Conservation (phyloP, 2,797 vertebrate genomes). For the Oryzias dopingdopingensis region DNA sequence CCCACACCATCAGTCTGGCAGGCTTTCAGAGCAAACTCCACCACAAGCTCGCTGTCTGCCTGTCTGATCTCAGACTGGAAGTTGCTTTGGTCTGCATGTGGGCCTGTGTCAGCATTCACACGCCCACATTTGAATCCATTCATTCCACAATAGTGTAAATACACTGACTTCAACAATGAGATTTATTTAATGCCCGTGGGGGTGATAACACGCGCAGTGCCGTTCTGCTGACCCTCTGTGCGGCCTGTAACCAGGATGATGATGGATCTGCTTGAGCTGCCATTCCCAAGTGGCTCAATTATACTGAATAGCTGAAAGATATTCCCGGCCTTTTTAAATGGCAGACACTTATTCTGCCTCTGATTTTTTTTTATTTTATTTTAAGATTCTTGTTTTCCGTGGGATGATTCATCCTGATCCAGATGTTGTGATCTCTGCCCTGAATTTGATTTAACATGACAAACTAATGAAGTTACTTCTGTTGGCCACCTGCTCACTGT, state of each 20-base stretch:
- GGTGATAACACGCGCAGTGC: constrained; percentile 9
- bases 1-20: constrained; percentile 59
- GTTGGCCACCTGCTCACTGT: too few species aligned
- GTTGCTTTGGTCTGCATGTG: constrained; percentile 42
- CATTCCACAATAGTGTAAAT: constrained; percentile 45
- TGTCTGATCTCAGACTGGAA: constrained; percentile 55
- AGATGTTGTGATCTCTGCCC: neutral
- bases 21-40: constrained; percentile 37
- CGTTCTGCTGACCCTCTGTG: constrained; percentile 32
- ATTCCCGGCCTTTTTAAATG: constrained; percentile 23
- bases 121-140: constrained; percentile 61
- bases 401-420: neutral
- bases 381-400: neutral
- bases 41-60: constrained; percentile 51
- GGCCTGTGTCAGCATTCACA: constrained; percentile 46
- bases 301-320: constrained; percentile 33
- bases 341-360: constrained; percentile 6
- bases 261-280: constrained; percentile 24
- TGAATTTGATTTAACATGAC: too few species aligned
- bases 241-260: constrained; percentile 17
- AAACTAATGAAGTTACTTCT: too few species aligned
- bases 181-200: constrained; percentile 32
- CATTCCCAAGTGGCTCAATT: constrained; percentile 49
- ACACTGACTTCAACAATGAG: constrained; percentile 50
- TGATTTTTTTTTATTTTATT: neutral